A percentile compares a stretch with the other conserved stretches of the same genome.
Evolutionary conservation across 2,797 vertebrate genomes (phyloP).

Genomic region (Acanthis flammea): DNA sequence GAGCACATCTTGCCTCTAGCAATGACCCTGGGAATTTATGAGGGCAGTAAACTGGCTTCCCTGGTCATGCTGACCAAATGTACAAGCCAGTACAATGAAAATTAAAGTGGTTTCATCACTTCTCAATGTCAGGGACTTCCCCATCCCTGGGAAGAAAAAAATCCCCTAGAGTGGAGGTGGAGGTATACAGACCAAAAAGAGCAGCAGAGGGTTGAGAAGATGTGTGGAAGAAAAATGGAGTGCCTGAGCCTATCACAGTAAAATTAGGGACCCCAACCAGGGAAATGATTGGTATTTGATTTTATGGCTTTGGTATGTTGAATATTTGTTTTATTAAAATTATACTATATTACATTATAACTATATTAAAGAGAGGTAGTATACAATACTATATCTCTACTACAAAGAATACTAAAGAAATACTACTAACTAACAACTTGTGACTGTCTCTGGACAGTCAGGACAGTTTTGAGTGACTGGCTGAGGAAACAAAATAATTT

Average conservation of each 20-base stretch:
- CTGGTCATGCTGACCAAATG: background rate
- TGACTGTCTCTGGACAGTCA: background rate
- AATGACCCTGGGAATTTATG: background rate
- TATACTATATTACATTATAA: background rate
- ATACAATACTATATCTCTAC: background rate
- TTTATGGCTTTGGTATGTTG: background rate
- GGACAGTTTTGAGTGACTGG: background rate
- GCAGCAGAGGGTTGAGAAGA: background rate
- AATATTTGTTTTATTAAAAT: background rate
- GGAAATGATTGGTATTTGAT: background rate
- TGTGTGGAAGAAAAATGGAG: background rate
- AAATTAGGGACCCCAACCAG: background rate
- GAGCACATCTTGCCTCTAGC: background rate
- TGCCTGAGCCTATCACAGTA: background rate
- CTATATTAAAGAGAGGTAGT: background rate
- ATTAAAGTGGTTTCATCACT: background rate
- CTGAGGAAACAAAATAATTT: background rate
- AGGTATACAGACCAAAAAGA: background rate
- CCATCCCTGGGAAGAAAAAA: background rate
- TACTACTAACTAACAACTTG: background rate
- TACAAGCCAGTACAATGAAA: background rate
- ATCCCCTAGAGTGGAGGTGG: fast-evolving
- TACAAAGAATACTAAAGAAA: background rate
- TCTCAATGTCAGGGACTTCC: background rate
- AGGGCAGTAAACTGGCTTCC: background rate